Conservation (phyloP, 2,888 invertebrate genomes). For the Siphlonurus alternatus region DNA sequence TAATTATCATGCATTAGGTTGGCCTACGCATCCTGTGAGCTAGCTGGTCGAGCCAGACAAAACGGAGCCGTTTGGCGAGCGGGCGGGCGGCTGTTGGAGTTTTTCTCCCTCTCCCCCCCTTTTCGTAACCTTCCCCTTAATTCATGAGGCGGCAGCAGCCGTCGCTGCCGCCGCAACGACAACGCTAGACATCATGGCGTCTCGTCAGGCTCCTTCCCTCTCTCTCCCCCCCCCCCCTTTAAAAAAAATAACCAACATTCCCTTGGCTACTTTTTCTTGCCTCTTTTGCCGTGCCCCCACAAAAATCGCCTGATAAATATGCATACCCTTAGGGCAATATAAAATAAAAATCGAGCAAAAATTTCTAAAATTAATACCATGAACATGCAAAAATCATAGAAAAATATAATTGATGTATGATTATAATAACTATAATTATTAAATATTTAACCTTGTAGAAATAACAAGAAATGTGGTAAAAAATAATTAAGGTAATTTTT, state of each 20-base stretch:
- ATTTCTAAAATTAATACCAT: no score
- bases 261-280: neutral
- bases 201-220: neutral
- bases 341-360: no score
- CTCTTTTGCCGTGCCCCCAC: no score
- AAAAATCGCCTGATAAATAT: no score
- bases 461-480: no score
- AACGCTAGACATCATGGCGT: neutral
- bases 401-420: no score
- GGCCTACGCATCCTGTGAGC: conserved; percentile 2
- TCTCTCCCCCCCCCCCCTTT: neutral
- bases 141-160: no score
- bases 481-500: no score
- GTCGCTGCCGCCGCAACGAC: neutral
- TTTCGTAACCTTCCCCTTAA: neutral
- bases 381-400: no score
- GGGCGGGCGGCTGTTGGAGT: neutral
- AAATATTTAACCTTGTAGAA: no score
- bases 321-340: no score
- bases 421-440: no score
- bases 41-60: neutral
- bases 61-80: conserved; percentile 2
- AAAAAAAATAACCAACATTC: neutral
- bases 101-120: neutral
- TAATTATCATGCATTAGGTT: neutral